phyloP scores from a whole-genome alignment of 1,140 invertebrate genomes.

The Agrypnia vestita region DNA sequence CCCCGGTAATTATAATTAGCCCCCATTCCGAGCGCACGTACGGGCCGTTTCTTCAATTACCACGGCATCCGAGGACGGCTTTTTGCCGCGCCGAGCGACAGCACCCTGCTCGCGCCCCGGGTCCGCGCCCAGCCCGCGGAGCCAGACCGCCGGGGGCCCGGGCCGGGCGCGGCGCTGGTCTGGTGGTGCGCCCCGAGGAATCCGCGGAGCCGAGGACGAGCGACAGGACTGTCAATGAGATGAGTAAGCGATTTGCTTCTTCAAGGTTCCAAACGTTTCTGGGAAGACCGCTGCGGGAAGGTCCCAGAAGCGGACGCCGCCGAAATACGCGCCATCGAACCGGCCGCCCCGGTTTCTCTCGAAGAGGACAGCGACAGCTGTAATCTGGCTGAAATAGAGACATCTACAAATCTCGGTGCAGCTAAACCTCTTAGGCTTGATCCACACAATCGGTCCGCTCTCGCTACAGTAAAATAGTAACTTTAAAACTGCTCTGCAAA shows the following conservation, averaged over 20 bases:
- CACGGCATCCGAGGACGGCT: background rate
- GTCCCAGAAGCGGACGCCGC: background rate
- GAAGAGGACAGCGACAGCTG: too few relatives aligned
- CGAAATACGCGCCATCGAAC: background rate
- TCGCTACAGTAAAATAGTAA: too few relatives aligned
- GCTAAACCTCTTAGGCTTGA: too few relatives aligned
- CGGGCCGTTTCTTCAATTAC: slow-evolving; percentile 2
- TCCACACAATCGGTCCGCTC: too few relatives aligned
- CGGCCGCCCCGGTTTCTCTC: too few relatives aligned
- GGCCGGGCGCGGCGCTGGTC: too few relatives aligned
- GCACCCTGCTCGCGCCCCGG: too few relatives aligned
- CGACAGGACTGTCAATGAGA: slow-evolving; percentile 33
- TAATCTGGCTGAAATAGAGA: too few relatives aligned
- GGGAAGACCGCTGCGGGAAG: background rate
- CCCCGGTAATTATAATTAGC: background rate
- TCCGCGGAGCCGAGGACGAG: background rate
- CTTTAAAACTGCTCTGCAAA: too few relatives aligned
- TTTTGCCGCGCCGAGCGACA: background rate
- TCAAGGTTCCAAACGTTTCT: background rate
- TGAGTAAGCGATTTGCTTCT: slow-evolving; percentile 4
- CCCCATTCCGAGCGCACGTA: slow-evolving; percentile 18
- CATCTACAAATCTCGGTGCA: too few relatives aligned
- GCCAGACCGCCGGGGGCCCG: too few relatives aligned
- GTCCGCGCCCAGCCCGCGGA: too few relatives aligned
- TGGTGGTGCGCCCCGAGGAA: background rate